These are phyloP conservation scores for Rhodeus uyekii DNA, from an alignment of 2,797 vertebrate species.

Conservation along the genomic window DNA sequence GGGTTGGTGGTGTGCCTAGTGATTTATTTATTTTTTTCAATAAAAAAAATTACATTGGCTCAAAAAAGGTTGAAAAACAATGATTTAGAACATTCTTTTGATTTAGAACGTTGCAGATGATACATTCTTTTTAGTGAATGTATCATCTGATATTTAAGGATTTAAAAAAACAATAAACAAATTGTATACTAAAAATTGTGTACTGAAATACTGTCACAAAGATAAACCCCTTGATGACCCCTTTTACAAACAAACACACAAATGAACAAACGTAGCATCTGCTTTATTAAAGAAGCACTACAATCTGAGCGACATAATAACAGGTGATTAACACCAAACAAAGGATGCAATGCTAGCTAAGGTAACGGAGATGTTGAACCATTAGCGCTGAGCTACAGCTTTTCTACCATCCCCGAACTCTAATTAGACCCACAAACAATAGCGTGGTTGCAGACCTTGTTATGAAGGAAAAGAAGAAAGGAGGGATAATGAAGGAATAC, in stretches of 20 bases:
- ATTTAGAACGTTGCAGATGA: no score
- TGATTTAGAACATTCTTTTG: no score
- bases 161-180: constrained; percentile 15
- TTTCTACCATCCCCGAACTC: constrained; percentile 42
- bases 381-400: constrained; percentile 69
- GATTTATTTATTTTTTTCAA: no score
- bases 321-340: constrained; percentile 61
- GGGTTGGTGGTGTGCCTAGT: no score
- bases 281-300: constrained; percentile 33
- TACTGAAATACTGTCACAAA: constrained; percentile 52
- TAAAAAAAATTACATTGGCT: no score
- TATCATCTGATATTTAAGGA: constrained; percentile 47
- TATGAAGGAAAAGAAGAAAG: constrained; percentile 60
- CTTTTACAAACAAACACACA: constrained; percentile 35
- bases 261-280: constrained; percentile 42
- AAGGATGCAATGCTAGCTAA: constrained; percentile 41
- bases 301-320: constrained; percentile 41
- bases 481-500: constrained; percentile 59
- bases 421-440: constrained; percentile 77
- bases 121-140: constrained; percentile 52
- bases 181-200: constrained; percentile 39
- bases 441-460: constrained; percentile 62
- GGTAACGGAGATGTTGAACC: constrained; percentile 67
- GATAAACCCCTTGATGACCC: constrained; percentile 16
- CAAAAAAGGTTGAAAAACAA: no score